Evolutionary conservation across 2,888 invertebrate genomes (phyloP), one percentile per base, ranked within the genome.

Genomic region (Heliothis peltigera): DNA sequence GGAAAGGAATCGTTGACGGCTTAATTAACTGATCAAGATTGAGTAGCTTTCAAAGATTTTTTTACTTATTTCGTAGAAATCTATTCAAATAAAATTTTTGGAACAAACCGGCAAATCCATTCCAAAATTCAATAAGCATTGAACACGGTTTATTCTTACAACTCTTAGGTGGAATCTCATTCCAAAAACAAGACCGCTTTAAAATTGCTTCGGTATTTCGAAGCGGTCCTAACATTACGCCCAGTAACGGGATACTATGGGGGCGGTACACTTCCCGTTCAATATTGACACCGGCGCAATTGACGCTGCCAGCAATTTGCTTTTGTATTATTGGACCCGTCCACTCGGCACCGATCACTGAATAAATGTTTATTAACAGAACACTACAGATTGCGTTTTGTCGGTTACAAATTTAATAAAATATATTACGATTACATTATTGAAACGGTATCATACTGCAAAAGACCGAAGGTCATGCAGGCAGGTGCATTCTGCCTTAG

Each of bases 251-350:
- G 69, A 70, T 63, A 59, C 66, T 57, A 49, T 44, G 59, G 47
- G 66, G 69, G 64, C 68, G 76, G 74, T 56, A 63, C 74, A 62
- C 64, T 69, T 70, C 64, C 66, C 55, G 66, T 52, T 78, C 81
- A 84, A 82, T 83, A 84, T 84, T 84, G 84, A 83, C 84, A 73
- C 64, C 70, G 71, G 72, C 66, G 74, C 81, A 75, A 80, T 80
- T 80, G 76, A 72, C 73, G 70, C 68, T 48, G 58, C 52, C 69
- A 71, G 64, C 60, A 81, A 86, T 86, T 86, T 84, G 84, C 85
- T 84, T 84, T 81, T 68, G 79, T 82, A 82, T 82, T 84, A 81
- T 82, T 79, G 76, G 66, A 76, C 61, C 69, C 70, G 68, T 67
- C 73, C 70, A 72, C 75, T 70, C 64, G 64, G 68, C 44, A 55